These are phyloP conservation scores for Perca flavescens DNA, from an alignment of 2,113 vertebrate species.

Conservation along the genomic window DNA sequence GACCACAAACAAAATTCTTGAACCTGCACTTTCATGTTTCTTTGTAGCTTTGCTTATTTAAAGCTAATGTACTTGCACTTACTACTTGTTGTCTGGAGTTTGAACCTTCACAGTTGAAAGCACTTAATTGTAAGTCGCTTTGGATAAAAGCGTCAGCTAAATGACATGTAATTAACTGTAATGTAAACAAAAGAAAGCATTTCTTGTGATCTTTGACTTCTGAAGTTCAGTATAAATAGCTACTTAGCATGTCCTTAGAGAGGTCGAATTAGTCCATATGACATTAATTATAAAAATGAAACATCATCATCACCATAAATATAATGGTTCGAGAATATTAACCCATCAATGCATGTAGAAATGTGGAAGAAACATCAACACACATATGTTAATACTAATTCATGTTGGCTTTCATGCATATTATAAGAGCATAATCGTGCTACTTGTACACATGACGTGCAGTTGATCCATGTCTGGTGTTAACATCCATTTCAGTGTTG, in stretches of 20 bases:
- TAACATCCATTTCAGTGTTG: constrained; percentile 37
- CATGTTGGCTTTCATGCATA: constrained; percentile 10
- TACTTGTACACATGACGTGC: constrained; percentile 8
- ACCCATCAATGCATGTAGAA: constrained; percentile 17
- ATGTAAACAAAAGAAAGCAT: not conserved
- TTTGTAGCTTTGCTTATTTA: too few relatives aligned
- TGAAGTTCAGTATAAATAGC: not conserved
- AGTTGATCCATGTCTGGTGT: constrained; percentile 56
- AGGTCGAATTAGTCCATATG: constrained; percentile 11
- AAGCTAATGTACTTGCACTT: too few relatives aligned
- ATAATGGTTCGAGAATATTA: constrained; percentile 20
- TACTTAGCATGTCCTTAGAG: not conserved
- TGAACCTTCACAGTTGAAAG: too few relatives aligned
- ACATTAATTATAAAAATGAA: constrained; percentile 48
- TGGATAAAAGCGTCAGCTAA: too few relatives aligned
- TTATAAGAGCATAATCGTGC: not conserved
- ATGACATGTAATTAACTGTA: too few relatives aligned
- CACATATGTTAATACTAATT: constrained; percentile 5
- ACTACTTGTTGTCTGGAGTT: too few relatives aligned
- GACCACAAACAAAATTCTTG: not conserved
- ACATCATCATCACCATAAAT: constrained; percentile 1
- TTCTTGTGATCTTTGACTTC: not conserved
- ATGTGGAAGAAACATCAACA: not conserved
- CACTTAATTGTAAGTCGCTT: too few relatives aligned
- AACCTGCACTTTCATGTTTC: too few relatives aligned